Conservation (phyloP, 2,797 vertebrate genomes). For the Rhinatrema bivittatum region DNA sequence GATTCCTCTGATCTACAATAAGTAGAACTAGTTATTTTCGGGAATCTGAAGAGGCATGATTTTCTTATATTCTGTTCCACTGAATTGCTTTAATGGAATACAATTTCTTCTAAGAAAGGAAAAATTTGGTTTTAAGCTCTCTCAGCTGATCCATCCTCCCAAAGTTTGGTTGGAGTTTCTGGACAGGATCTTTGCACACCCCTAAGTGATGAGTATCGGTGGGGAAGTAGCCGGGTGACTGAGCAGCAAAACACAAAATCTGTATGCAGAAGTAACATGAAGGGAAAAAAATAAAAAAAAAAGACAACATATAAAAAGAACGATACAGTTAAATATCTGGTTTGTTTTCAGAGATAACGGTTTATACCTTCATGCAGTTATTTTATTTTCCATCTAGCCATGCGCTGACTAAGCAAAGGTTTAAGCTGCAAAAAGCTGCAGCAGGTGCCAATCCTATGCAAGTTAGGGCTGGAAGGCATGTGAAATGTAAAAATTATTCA, state of each 20-base stretch:
- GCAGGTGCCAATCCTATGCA: slow-evolving; percentile 33
- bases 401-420: slow-evolving; percentile 52
- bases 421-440: slow-evolving; percentile 60
- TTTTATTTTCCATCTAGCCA: slow-evolving; percentile 61
- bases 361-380: slow-evolving; percentile 60
- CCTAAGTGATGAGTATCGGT: slow-evolving; percentile 55
- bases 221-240: slow-evolving; percentile 56
- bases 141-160: slow-evolving; percentile 49
- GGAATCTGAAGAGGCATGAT: too few species aligned
- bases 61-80: too few species aligned
- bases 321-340: slow-evolving; percentile 61
- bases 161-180: slow-evolving; percentile 44
- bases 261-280: slow-evolving; percentile 55
- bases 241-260: slow-evolving; percentile 51
- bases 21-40: too few species aligned
- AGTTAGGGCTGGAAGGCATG: slow-evolving; percentile 35
- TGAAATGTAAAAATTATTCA: slow-evolving; percentile 38
- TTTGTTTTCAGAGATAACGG: slow-evolving; percentile 45
- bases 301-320: slow-evolving; percentile 61
- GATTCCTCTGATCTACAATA: too few species aligned
- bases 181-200: slow-evolving; percentile 62
- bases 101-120: slow-evolving; percentile 51
- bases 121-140: slow-evolving; percentile 64
- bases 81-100: too few species aligned
- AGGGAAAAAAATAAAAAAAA: slow-evolving; percentile 42